Conservation (phyloP, 2,113 vertebrate genomes). For the Macroglossus sobrinus region DNA sequence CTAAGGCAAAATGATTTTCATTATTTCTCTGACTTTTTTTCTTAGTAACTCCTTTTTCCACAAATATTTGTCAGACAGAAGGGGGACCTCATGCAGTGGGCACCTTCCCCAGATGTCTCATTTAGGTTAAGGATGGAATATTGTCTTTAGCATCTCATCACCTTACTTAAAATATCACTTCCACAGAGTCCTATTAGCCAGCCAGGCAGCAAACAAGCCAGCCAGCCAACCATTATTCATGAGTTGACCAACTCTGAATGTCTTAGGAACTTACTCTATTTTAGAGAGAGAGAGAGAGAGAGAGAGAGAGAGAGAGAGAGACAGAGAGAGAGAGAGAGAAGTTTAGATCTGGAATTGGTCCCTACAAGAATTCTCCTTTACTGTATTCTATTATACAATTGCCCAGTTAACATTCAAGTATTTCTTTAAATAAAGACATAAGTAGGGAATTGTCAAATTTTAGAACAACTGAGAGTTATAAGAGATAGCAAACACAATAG, state of each 20-base stretch:
- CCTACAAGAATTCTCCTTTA: not conserved
- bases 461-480: not conserved
- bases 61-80: not conserved
- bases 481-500: not conserved
- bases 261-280: not conserved
- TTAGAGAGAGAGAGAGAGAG: not conserved
- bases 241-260: not conserved
- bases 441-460: not conserved
- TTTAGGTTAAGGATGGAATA: not conserved
- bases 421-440: not conserved
- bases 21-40: not conserved
- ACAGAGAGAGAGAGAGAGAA: not conserved
- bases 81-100: accelerated
- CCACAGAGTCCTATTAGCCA: not conserved
- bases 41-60: not conserved
- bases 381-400: not conserved
- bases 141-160: not conserved
- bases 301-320: not conserved
- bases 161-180: not conserved
- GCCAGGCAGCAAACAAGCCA: too few relatives aligned
- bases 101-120: not conserved
- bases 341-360: not conserved
- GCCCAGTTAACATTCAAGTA: not conserved
- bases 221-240: not conserved
- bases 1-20: not conserved